Base-by-base conservation (phyloP, 2,113 vertebrate genomes). In the Catharus bicknelli region DNA sequence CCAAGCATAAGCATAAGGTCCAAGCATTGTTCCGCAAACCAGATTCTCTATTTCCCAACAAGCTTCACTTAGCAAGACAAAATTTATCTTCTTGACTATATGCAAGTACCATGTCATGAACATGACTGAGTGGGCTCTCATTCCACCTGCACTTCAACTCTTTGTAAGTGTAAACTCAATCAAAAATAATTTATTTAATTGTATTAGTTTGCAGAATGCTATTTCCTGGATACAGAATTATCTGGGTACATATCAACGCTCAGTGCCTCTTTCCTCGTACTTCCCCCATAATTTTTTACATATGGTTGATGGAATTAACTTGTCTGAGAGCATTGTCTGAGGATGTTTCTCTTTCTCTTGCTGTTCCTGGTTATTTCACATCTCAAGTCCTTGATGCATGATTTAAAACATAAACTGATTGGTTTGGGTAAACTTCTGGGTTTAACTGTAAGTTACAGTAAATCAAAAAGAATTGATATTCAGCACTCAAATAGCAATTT, bases 391-490 rank as follows among this genome's bases (percentile, higher is more conserved):
- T 95, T 83, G 74, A 89, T 73, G 61, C 51, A 78, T 91, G 74
- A 51, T 93, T 95, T 96, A 94, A 96, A 95, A 87, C 26, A 85
- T 51, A 88, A 30, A 72, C 73, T 7, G n/a, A 59, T 78, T 72
- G 50, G 89, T 95, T 95, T 80, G 80, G 88, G 59, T 96, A 93
- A 96, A 93, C 85, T 94, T 86, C 73, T 85, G 87, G 53, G 63
- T 94, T 95, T 95, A 94, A 94, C 83, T 89, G 83, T 93, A 95
- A 95, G 95, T 96, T 94, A 96, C 68, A 95, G 83, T 95, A 97
- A 94, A 95, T 93, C 38, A 95, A 90, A 97, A 96, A 94, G 93
- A 96, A 95, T 96, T 96, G 76, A 74, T 93, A 94, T 97, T 97
- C 90, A 90, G 81, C 90, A 87, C 74, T 96, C 92, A 95, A 90